Conservation (phyloP, 2,113 vertebrate species). For the Onychorhynchus coronatus region DNA sequence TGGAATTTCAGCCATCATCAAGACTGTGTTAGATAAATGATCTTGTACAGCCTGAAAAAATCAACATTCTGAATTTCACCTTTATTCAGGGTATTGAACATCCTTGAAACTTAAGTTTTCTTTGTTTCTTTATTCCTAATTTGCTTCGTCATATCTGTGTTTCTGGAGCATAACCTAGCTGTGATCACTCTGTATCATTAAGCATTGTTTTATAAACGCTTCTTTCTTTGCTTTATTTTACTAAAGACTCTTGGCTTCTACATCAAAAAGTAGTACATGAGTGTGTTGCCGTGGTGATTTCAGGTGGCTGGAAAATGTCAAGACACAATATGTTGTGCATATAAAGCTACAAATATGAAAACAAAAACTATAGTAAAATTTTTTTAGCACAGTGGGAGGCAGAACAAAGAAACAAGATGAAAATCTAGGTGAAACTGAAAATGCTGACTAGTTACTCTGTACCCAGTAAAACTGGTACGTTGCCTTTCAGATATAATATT, state of each 20-base stretch:
- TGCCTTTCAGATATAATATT: neutral
- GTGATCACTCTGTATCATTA: neutral
- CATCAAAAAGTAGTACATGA: neutral
- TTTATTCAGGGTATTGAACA: neutral
- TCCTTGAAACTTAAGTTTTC: neutral
- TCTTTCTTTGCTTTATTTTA: neutral
- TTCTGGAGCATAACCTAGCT: neutral
- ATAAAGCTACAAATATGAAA: neutral
- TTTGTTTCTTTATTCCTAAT: neutral
- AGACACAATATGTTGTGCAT: neutral
- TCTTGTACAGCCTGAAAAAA: neutral
- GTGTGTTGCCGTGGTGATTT: neutral
- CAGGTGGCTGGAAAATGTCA: neutral
- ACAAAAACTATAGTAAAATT: neutral
- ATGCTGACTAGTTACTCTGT: neutral
- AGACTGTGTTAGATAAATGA: neutral
- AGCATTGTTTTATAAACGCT: neutral
- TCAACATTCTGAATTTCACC: neutral
- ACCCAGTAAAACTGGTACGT: neutral
- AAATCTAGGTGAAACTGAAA: neutral
- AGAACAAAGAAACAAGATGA: neutral
- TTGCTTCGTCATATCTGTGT: neutral
- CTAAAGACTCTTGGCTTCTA: neutral
- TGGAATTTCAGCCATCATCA: neutral
- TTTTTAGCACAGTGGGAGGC: accelerated